Percentiles rank a stretch among this genome's conserved stretches.
Conservation (phyloP, 1,140 invertebrate genomes). For the Hypsibius dujardini region DNA sequence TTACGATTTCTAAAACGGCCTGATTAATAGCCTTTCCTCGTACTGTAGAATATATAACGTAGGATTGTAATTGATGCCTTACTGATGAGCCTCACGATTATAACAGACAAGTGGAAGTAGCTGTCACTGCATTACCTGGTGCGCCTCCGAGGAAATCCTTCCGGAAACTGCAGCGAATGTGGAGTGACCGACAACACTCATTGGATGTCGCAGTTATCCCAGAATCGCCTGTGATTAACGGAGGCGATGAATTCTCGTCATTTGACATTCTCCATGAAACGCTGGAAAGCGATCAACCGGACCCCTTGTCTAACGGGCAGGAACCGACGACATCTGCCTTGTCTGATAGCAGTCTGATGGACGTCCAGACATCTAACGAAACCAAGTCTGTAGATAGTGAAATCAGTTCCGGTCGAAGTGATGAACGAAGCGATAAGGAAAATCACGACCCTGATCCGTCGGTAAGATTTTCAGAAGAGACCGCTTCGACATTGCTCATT, state of each 20-base stretch:
- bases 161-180: not conserved
- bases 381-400: not conserved
- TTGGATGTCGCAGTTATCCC: not conserved
- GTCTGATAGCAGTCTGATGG: not conserved
- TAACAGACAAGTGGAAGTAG: not conserved
- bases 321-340: not conserved
- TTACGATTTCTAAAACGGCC: too few relatives aligned
- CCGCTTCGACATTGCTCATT: too few relatives aligned
- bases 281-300: not conserved
- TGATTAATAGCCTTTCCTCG: too few relatives aligned
- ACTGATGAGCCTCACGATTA: not conserved
- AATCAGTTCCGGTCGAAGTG: not conserved
- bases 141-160: not conserved
- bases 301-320: not conserved
- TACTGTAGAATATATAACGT: not conserved
- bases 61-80: not conserved
- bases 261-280: not conserved
- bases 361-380: not conserved
- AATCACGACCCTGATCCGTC: not conserved
- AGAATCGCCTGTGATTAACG: not conserved
- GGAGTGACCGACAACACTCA: slow-evolving; percentile 3
- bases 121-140: not conserved
- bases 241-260: not conserved
- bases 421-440: slow-evolving; percentile 3
- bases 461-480: not conserved